phyloP scores from a whole-genome alignment of 2,888 invertebrate genomes.

The Thereva unica region DNA sequence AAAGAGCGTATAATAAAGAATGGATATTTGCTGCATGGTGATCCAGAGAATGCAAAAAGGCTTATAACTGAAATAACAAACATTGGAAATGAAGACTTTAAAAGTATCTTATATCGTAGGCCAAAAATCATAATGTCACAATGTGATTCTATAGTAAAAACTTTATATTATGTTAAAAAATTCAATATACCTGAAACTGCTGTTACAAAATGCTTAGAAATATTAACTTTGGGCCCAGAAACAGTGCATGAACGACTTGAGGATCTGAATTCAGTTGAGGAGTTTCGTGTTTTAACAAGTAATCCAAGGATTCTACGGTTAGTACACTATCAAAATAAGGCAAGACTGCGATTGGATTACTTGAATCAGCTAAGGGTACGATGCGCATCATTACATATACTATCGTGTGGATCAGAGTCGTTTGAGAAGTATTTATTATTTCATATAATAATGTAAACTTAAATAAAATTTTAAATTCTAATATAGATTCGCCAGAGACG shows the following conservation, averaged over 20 bases:
- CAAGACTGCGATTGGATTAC: constrained; percentile 60
- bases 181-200: constrained; percentile 63
- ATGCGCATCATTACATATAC: constrained; percentile 59
- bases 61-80: constrained; percentile 62
- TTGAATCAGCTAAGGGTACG: constrained; percentile 60
- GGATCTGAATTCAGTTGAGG: constrained; percentile 63
- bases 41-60: constrained; percentile 63
- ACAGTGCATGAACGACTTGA: constrained; percentile 64
- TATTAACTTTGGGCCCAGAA: constrained; percentile 64
- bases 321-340: constrained; percentile 60
- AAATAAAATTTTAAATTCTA: constrained; percentile 13
- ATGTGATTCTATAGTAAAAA: constrained; percentile 62
- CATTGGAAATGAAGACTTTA: constrained; percentile 63
- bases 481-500: constrained; percentile 61
- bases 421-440: constrained; percentile 57
- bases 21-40: constrained; percentile 64
- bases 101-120: constrained; percentile 60
- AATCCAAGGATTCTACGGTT: constrained; percentile 65
- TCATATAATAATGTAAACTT: not conserved
- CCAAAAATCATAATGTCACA: constrained; percentile 69
- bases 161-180: constrained; percentile 63
- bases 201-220: constrained; percentile 61
- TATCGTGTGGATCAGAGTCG: constrained; percentile 54
- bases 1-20: constrained; percentile 62
- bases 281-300: constrained; percentile 64